Evolutionary conservation across 2,888 invertebrate species (phyloP), one percentile per base, ranked within the genome.

Genomic region (Dryomyza anilis): DNA sequence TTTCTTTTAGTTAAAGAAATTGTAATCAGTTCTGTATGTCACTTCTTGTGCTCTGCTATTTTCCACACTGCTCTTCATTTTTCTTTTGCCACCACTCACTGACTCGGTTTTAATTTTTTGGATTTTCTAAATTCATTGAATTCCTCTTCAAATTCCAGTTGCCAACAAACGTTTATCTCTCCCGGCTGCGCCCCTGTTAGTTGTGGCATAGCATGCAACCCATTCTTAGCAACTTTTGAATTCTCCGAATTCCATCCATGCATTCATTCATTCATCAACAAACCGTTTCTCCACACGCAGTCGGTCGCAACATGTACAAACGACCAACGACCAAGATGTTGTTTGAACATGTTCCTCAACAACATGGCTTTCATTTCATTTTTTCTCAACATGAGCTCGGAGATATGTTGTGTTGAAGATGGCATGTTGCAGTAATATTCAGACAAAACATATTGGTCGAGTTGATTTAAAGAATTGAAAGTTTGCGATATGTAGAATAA

Each of bases 171-270:
- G 36, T 30, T 33, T 55, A 45, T 45, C 30, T 46, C 68, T 70
- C 66, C 56, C 70, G 36, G 19, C 76, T 79, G 80, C 39, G 74
- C 67, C 71, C 79, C 79, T 80, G 77, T 73, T 80, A 73, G 72
- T 74, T 76, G 73, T 76, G 78, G 76, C 79, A 79, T 80, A 78
- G 77, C 79, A 79, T 77, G 76, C 78, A 78, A 75, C 76, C n/a
- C 73, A 77, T 77, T 78, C 76, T 74, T 77, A 73, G 77, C 71
- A 78, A 73, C 76, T 78, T 80, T 79, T 70, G 71, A 78, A 80
- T 80, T 79, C 79, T 76, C 78, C 75, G 69, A 79, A 79, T 74
- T 74, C 73, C 72, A 66, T 62, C 65, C 64, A 62, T 43, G 60
- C 33, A 14, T 33, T 52, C 21, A 21, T 19, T 36, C 33, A 36